Evolutionary conservation across 1,140 invertebrate genomes (phyloP).

Genomic region (Neodiprion virginianus): DNA sequence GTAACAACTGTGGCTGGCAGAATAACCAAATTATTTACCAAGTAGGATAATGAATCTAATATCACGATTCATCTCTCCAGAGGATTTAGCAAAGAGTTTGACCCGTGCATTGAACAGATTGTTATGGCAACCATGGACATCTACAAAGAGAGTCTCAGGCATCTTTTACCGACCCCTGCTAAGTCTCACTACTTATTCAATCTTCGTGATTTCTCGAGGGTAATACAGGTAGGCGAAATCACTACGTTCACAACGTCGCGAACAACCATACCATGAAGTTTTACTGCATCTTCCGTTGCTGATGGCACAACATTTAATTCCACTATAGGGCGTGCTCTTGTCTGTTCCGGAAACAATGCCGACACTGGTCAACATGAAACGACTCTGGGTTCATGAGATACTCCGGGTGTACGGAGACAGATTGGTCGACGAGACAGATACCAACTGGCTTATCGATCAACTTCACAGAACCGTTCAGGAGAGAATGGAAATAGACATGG

Average conservation of each 20-base stretch:
- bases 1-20: conserved; percentile 17
- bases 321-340: conserved; percentile 81
- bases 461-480: conserved; percentile 67
- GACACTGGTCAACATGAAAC: conserved; percentile 86
- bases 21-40: not conserved
- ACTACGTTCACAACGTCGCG: not conserved
- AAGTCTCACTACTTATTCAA: conserved; percentile 97
- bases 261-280: not conserved
- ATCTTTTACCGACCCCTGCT: conserved; percentile 87
- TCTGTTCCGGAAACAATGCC: conserved; percentile 93
- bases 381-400: conserved; percentile 94
- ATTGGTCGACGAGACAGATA: conserved; percentile 81
- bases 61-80: conserved; percentile 55
- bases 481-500: conserved; percentile 61
- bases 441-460: conserved; percentile 81
- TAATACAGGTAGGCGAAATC: conserved; percentile 73
- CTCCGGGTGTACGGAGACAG: conserved; percentile 94
- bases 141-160: conserved; percentile 83
- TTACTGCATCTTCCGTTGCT: too few species aligned
- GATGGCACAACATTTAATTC: not conserved
- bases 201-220: conserved; percentile 91
- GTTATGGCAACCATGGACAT: conserved; percentile 86
- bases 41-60: conserved; percentile 13
- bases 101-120: conserved; percentile 89
- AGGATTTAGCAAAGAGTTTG: conserved; percentile 95